These are phyloP conservation scores for Seira ritae DNA, from an alignment of 2,888 invertebrate genomes.

Conservation along the genomic window DNA sequence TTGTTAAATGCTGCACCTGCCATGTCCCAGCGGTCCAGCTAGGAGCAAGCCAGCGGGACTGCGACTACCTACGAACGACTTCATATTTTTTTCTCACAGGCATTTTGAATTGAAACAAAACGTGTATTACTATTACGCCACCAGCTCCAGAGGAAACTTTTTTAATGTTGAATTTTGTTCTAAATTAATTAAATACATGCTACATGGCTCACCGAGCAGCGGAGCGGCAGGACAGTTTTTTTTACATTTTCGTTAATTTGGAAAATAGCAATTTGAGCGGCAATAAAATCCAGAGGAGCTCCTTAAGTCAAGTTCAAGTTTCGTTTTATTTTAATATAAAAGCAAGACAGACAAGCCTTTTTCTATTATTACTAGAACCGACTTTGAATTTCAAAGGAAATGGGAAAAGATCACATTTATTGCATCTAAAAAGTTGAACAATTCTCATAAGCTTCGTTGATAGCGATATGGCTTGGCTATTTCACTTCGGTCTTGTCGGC, in stretches of 20 bases:
- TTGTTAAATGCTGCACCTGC: background rate
- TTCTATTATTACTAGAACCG: too few relatives aligned
- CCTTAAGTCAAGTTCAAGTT: background rate
- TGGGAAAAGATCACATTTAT: slow-evolving; percentile 8
- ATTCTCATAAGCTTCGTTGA: too few relatives aligned
- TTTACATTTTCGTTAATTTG: background rate
- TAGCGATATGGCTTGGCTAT: too few relatives aligned
- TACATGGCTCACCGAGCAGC: slow-evolving; percentile 25
- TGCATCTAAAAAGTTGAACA: background rate
- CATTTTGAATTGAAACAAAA: background rate
- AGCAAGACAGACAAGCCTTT: too few relatives aligned
- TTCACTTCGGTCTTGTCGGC: too few relatives aligned
- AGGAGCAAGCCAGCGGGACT: background rate
- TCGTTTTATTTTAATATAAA: background rate
- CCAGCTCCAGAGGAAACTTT: background rate
- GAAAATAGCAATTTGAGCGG: background rate
- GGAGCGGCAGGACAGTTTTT: slow-evolving; percentile 55
- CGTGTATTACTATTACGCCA: too few relatives aligned
- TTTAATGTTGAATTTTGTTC: background rate
- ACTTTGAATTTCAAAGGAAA: slow-evolving; percentile 5
- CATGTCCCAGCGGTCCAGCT: background rate
- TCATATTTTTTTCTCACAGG: slow-evolving; percentile 12
- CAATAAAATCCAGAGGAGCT: slow-evolving; percentile 16
- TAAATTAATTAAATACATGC: slow-evolving; percentile 48
- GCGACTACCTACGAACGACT: too few relatives aligned